Evolutionary conservation across 2,797 vertebrate species (phyloP).

Genomic region (Brachymystax lenok): DNA sequence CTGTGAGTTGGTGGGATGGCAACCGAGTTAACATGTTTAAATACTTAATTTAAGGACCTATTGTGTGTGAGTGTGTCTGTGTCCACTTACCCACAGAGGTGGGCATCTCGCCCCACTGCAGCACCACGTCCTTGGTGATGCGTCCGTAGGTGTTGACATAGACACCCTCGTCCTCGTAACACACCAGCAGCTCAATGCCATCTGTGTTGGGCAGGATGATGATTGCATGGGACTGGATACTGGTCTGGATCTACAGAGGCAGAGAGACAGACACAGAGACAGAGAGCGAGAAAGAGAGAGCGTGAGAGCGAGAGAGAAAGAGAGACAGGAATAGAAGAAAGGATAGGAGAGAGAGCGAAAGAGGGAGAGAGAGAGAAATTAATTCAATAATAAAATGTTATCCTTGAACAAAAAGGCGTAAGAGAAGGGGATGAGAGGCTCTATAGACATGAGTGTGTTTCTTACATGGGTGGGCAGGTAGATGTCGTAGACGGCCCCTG

Average conservation of each 20-base stretch:
- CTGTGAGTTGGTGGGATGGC: background rate
- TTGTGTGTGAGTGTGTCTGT: background rate
- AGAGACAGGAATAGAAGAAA: no score
- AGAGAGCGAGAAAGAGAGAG: no score
- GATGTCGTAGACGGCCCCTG: constrained; percentile 90
- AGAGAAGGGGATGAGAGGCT: background rate
- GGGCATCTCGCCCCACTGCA: constrained; percentile 99
- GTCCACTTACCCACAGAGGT: constrained; percentile 91
- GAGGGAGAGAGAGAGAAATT: no score
- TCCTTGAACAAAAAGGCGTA: background rate
- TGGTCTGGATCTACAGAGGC: constrained; percentile 81
- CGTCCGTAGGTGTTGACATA: constrained; percentile 89
- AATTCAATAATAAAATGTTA: background rate
- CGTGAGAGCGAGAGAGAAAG: background rate
- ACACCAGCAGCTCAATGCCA: constrained; percentile 89
- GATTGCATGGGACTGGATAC: constrained; percentile 88
- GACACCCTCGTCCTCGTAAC: constrained; percentile 90
- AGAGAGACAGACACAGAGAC: background rate
- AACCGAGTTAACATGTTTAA: background rate
- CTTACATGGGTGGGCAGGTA: constrained; percentile 90
- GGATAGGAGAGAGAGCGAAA: no score
- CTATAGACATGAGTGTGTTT: background rate
- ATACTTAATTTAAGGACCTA: background rate
- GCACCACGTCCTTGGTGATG: constrained; percentile 90
- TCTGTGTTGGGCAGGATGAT: constrained; percentile 91